These are phyloP conservation scores for Spinus olivaceus DNA, from an alignment of 2,797 vertebrate species.

Conservation along the genomic window DNA sequence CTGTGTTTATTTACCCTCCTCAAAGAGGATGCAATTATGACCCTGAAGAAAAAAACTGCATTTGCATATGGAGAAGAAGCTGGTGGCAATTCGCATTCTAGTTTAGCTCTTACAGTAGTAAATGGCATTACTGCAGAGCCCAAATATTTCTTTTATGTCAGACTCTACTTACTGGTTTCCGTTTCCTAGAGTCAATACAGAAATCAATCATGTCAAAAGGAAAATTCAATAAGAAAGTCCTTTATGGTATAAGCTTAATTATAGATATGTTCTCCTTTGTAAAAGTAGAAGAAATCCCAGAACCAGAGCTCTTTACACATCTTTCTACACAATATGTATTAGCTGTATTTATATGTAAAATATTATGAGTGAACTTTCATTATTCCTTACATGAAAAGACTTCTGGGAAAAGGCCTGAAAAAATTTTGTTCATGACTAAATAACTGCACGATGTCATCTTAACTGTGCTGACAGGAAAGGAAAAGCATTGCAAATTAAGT, in stretches of 20 bases:
- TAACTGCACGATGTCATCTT: background rate
- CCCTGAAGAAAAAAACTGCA: background rate
- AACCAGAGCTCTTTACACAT: conserved; percentile 7
- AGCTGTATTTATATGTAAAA: background rate
- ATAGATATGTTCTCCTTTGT: conserved; percentile 56
- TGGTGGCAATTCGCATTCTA: conserved; percentile 45
- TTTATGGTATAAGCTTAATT: conserved; percentile 65
- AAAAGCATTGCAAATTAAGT: conserved; percentile 35
- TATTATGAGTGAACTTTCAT: conserved; percentile 35
- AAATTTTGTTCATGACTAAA: conserved; percentile 35
- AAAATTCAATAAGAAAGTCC: conserved; percentile 69
- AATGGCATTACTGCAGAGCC: conserved; percentile 41
- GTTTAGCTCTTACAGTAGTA: conserved; percentile 39
- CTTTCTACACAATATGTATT: conserved; percentile 31
- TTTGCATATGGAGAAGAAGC: conserved; percentile 48
- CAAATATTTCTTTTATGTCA: conserved; percentile 65
- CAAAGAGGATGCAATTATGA: conserved; percentile 24
- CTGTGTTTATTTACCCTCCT: conserved; percentile 37
- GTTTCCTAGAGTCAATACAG: conserved; percentile 68
- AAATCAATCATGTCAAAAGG: conserved; percentile 68
- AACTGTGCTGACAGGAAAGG: conserved; percentile 15
- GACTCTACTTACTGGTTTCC: conserved; percentile 61
- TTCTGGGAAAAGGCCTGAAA: conserved; percentile 3
- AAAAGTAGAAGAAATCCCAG: conserved; percentile 48
- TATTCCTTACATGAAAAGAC: conserved; percentile 46